Base-by-base conservation (phyloP, 2,888 invertebrate species). In the Mystacides longicornis region DNA sequence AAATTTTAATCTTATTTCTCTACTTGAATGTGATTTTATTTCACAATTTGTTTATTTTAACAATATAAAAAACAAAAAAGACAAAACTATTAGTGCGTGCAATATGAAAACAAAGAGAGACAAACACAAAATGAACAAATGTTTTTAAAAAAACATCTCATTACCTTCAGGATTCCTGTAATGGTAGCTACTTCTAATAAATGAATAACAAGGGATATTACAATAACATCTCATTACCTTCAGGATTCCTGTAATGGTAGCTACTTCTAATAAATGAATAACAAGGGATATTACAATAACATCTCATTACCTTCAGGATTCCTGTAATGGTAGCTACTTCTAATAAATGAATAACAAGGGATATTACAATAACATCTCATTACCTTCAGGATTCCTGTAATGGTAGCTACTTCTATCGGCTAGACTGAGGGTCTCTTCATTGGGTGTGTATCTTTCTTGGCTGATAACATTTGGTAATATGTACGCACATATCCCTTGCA, bases 301-400 rank as follows among this genome's bases (percentile, higher is more conserved):
- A 37, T 20, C 4, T 19, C 18, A 14, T 11, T 51, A 60, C 60
- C 60, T 55, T 60, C 56, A 9, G 58, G 60, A 45, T 60, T 57
- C 20, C 48, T 49, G n/a, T 48, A 49, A 51, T 59, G 55, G 27
- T 60, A 60, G 19, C 56, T 57, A 48, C 16, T 51, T 51, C 53
- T 57, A 2, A n/a, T n/a, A n/a, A n/a, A n/a, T n/a, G n/a, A n/a
- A n/a, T 27, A 27, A 27, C 27, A 7, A 37, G 37, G 37, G 20
- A 19, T 46, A 18, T n/a, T n/a, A n/a, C n/a, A n/a, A n/a, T n/a
- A n/a, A n/a, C n/a, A 37, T 20, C 4, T 19, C 18, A 14, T 11
- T 51, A 60, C 60, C 60, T 55, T 60, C 56, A 9, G 58, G 60
- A 45, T 60, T 57, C 20, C 48, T 49, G n/a, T 48, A 49, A 51